These are phyloP conservation scores for Nerophis lumbriciformis DNA, from an alignment of 2,113 vertebrate species.

Conservation along the genomic window DNA sequence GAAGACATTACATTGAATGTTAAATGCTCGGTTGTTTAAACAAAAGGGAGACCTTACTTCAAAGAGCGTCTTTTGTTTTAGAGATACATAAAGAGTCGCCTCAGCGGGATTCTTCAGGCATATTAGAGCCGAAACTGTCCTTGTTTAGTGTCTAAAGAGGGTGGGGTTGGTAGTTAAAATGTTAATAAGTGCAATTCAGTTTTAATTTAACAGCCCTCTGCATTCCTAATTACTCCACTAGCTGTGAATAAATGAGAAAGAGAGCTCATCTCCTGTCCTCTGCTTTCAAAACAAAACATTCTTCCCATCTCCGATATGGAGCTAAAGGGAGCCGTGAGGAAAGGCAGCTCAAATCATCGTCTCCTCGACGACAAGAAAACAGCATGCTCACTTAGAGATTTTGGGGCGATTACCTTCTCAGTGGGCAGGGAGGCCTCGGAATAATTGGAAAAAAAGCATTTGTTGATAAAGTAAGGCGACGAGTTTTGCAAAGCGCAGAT, in stretches of 20 bases:
- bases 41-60: constrained; percentile 71
- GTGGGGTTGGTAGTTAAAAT: constrained; percentile 79
- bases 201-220: constrained; percentile 81
- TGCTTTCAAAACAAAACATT: constrained; percentile 61
- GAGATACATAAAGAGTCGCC: constrained; percentile 65
- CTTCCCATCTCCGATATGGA: constrained; percentile 49
- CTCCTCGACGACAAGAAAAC: constrained; percentile 49
- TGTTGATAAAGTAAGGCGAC: constrained; percentile 34
- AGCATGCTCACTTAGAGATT: constrained; percentile 40
- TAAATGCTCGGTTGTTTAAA: constrained; percentile 72
- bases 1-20: constrained; percentile 63
- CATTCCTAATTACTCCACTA: constrained; percentile 80
- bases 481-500: constrained; percentile 33
- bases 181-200: constrained; percentile 80
- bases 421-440: constrained; percentile 45
- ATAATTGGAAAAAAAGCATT: constrained; percentile 19
- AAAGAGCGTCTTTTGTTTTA: constrained; percentile 69
- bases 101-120: constrained; percentile 63
- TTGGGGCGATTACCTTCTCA: constrained; percentile 56
- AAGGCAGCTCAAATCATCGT: constrained; percentile 49
- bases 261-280: constrained; percentile 68
- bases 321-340: constrained; percentile 49
- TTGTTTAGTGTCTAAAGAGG: constrained; percentile 75
- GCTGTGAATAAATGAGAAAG: constrained; percentile 79
- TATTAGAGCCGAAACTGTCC: constrained; percentile 73